Evolutionary conservation across 2,113 vertebrate genomes (phyloP), one percentile per base, ranked within the genome.

Genomic region (Osmerus eperlanus): DNA sequence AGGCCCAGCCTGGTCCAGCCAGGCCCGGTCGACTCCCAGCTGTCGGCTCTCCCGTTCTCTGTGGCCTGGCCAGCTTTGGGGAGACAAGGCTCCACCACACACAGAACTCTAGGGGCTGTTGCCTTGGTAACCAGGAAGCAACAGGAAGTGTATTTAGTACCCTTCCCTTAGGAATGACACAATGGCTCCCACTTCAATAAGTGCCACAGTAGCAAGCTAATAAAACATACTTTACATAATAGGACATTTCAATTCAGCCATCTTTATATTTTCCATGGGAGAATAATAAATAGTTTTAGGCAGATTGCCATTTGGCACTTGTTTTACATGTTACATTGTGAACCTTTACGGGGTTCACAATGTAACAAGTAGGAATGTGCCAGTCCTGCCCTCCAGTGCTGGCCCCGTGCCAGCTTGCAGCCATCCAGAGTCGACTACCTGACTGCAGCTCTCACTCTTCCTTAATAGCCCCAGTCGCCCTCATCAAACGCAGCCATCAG

Each of bases 401-500:
- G 85, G 86, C 81, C 21, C 81, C 21, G 56, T 13, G 72, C 82
- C 87, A 78, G 63, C 82, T 81, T 81, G 23, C 67, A 76, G 70
- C 64, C 13, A 84, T 78, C 74, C 84, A 74, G 82, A 81, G 81
- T 89, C 87, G 81, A 85, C 84, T 86, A 88, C 85, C 83, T 86
- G 78, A 82, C 75, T 75, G 68, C 64, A 58, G 65, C 71, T 68
- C 79, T 81, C 78, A 70, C 75, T 81, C 73, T 74, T 75, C 76
- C 74, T 78, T 81, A 74, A 88, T 80, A 65, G 78, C 71, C 69
- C 73, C 76, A 75, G 76, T 15, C 15, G 32, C 52, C 72, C 58
- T 63, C 23, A 63, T 29, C 65, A 74, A 61, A 63, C 41, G 36
- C 51, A 54, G 55, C 19, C 21, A 62, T 62, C 23, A 62, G 56